Percentiles rank a stretch among this genome's conserved stretches.
Evolutionary conservation across 2,113 vertebrate genomes (phyloP).

Genomic region (Aepyceros melampus): DNA sequence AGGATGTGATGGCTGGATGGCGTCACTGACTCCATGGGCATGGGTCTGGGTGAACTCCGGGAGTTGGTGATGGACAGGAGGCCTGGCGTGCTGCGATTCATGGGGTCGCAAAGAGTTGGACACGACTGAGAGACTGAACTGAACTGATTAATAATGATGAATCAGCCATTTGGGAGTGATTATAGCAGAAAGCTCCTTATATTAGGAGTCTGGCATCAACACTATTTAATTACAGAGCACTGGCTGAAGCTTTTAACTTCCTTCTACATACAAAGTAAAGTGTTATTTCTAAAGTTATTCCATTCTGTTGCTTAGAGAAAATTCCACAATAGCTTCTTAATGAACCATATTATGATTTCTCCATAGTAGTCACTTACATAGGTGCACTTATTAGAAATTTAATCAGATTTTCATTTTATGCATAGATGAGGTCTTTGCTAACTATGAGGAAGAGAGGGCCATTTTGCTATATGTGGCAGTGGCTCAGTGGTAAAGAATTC

Average conservation of each 20-base stretch:
- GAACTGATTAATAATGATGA: not conserved
- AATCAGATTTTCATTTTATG: not conserved
- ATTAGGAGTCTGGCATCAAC: not conserved
- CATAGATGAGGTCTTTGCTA: not conserved
- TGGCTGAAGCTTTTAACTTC: not conserved
- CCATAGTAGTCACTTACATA: constrained; percentile 13
- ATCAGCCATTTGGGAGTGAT: not conserved
- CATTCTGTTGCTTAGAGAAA: constrained; percentile 1
- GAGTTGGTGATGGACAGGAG: no score
- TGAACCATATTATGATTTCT: not conserved
- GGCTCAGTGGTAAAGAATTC: not conserved
- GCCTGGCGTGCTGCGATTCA: no score
- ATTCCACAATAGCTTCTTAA: not conserved
- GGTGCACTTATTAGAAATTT: constrained; percentile 29
- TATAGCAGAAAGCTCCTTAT: not conserved
- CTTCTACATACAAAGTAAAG: not conserved
- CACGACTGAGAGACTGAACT: no score
- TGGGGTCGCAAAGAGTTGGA: no score
- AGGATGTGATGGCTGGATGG: no score
- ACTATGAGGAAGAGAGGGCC: not conserved
- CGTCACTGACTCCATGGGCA: no score
- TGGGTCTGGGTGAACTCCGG: no score
- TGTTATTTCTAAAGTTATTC: constrained; percentile 3
- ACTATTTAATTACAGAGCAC: not conserved
- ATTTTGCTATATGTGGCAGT: not conserved